A percentile compares a stretch with the other conserved stretches of the same genome.
Evolutionary conservation across 2,888 invertebrate genomes (phyloP).

Genomic region (Drosophila anomelani): DNA sequence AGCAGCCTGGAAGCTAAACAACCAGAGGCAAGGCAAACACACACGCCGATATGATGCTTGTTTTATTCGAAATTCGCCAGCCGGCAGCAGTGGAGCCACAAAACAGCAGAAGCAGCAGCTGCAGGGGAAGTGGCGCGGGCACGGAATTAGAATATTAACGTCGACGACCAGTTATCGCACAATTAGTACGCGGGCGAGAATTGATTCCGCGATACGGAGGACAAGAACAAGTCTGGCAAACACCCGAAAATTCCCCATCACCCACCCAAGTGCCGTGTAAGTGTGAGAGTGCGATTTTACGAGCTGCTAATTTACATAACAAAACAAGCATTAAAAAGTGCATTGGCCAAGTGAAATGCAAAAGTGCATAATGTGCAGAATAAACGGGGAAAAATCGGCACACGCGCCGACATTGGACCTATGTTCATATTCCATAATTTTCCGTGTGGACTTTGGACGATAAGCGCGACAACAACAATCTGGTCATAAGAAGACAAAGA

Average conservation of each 20-base stretch:
- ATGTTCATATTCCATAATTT: conserved; percentile 27
- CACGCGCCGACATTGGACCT: conserved; percentile 44
- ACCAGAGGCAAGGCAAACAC: conserved; percentile 40
- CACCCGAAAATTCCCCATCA: conserved; percentile 8
- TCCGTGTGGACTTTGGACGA: conserved; percentile 75
- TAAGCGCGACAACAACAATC: conserved; percentile 56
- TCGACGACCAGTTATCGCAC: conserved; percentile 59
- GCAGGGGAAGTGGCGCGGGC: conserved; percentile 18
- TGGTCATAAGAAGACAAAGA: conserved; percentile 60
- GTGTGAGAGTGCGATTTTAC: conserved; percentile 38
- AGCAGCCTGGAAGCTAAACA: conserved; percentile 61
- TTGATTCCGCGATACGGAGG: conserved; percentile 40
- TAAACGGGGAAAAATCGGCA: conserved; percentile 14
- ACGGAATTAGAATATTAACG: conserved; percentile 48
- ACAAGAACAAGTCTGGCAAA: conserved; percentile 23
- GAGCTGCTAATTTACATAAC: conserved; percentile 62
- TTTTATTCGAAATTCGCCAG: conserved; percentile 67
- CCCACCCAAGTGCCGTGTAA: conserved; percentile 47
- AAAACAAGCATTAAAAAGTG: conserved; percentile 26
- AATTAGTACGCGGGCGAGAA: conserved; percentile 60
- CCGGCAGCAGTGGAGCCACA: conserved; percentile 52
- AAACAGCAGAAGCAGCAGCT: conserved; percentile 9
- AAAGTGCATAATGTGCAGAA: conserved; percentile 24
- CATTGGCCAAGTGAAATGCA: conserved; percentile 12
- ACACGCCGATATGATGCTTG: conserved; percentile 56